phyloP scores from a whole-genome alignment of 1,140 invertebrate species.

The Saccostrea echinata region DNA sequence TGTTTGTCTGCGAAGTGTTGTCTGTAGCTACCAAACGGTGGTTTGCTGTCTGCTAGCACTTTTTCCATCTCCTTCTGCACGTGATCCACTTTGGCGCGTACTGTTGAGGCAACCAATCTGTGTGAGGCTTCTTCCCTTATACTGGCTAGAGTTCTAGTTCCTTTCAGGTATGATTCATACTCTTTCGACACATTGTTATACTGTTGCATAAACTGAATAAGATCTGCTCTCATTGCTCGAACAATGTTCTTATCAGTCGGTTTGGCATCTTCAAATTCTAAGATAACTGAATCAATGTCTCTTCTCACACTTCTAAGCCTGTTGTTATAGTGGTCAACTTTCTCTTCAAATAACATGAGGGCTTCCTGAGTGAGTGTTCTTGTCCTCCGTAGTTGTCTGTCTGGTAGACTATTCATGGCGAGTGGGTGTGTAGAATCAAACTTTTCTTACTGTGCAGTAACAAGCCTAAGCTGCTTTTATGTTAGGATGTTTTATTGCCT shows the following conservation, averaged over 20 bases:
- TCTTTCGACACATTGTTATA: not conserved
- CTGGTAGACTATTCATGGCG: not conserved
- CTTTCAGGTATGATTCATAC: not conserved
- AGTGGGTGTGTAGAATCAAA: not conserved
- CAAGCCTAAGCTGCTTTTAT: no score
- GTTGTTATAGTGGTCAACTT: not conserved
- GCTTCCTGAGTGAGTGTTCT: slow-evolving; percentile 9
- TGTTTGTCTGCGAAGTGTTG: no score
- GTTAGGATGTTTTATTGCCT: not conserved
- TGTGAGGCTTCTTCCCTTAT: no score
- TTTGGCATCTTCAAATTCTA: slow-evolving; percentile 7
- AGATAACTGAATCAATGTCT: not conserved
- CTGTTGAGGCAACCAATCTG: not conserved
- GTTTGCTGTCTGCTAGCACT: not conserved
- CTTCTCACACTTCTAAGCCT: not conserved
- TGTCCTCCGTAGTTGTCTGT: not conserved
- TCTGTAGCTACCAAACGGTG: not conserved
- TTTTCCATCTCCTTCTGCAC: not conserved
- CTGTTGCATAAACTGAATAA: not conserved
- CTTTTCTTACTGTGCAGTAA: not conserved
- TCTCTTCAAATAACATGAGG: not conserved
- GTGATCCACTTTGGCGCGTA: not conserved
- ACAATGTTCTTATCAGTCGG: not conserved
- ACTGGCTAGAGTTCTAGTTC: no score
- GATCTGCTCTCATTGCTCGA: not conserved